Evolutionary conservation across 2,888 invertebrate genomes (phyloP), one percentile per base, ranked within the genome.

Genomic region (Xiphydria camelus): DNA sequence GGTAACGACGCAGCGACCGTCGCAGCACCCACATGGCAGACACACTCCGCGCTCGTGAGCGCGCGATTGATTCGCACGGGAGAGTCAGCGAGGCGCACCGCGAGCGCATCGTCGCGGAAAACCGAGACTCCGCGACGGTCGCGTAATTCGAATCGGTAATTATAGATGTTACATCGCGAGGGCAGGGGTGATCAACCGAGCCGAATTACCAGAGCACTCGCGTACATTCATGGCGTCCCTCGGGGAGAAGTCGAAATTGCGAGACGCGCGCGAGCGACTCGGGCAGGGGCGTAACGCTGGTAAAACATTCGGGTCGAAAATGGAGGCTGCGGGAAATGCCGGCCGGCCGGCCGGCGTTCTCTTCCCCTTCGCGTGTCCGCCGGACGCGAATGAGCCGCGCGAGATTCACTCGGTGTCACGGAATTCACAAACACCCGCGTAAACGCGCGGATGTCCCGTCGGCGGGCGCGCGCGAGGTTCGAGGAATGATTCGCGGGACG

Each of bases 211-310:
- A 32, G 18, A 31, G 20, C 55, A 57, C 62, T 59, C 66, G 54
- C n/a, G n/a, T n/a, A 59, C 21, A 59, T n/a, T 57, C 61, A 66
- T 68, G 64, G 68, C 70, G 68, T 69, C 70, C 54, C 48, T 53
- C 39, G 31, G 26, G 14, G 1, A 29, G 10, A n/a, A n/a, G n/a
- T n/a, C n/a, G n/a, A n/a, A n/a, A n/a, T n/a, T n/a, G n/a, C n/a
- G n/a, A n/a, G n/a, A 76, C 76, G 66, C 69, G 69, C 65, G 75
- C 70, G 75, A 73, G 72, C 75, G 76, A n/a, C n/a, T n/a, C n/a
- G n/a, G n/a, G n/a, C n/a, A n/a, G n/a, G n/a, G n/a, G n/a, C n/a
- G n/a, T n/a, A n/a, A n/a, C n/a, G n/a, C n/a, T n/a, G n/a, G n/a
- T n/a, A n/a, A n/a, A n/a, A n/a, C n/a, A n/a, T n/a, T n/a, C n/a